These are phyloP conservation scores for Chrysomallon squamiferum DNA, from an alignment of 1,140 invertebrate species.

Conservation along the genomic window DNA sequence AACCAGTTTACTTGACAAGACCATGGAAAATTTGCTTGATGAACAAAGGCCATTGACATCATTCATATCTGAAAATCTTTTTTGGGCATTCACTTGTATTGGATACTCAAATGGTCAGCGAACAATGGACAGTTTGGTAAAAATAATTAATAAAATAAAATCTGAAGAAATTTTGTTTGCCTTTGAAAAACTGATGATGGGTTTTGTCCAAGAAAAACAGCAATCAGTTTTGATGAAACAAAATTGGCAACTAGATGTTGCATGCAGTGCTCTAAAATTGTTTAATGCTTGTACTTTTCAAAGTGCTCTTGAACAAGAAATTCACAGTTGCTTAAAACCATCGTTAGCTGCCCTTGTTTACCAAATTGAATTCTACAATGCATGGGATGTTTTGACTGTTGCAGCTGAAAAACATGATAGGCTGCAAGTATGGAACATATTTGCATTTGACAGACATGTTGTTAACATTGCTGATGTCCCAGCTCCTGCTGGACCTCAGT, in stretches of 20 bases:
- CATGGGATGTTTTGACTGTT: not conserved
- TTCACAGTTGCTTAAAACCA: not conserved
- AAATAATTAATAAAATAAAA: not conserved
- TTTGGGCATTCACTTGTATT: constrained; percentile 5
- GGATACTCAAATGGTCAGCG: not conserved
- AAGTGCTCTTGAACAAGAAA: not conserved
- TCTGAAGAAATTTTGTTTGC: not conserved
- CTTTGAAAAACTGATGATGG: not conserved
- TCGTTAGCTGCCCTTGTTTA: constrained; percentile 1
- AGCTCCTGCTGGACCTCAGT: not conserved
- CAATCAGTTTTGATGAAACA: not conserved
- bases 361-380: not conserved
- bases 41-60: not conserved
- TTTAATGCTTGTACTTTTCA: not conserved
- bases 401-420: not conserved
- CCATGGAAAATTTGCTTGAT: not conserved
- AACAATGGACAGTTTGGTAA: not conserved
- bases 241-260: constrained; percentile 1
- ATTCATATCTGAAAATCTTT: not conserved
- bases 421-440: not conserved
- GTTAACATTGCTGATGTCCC: not conserved
- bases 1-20: not conserved
- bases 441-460: not conserved
- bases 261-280: not conserved
- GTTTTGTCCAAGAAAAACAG: not conserved